Conservation (phyloP, 2,113 vertebrate species). For the Stegastes partitus region DNA sequence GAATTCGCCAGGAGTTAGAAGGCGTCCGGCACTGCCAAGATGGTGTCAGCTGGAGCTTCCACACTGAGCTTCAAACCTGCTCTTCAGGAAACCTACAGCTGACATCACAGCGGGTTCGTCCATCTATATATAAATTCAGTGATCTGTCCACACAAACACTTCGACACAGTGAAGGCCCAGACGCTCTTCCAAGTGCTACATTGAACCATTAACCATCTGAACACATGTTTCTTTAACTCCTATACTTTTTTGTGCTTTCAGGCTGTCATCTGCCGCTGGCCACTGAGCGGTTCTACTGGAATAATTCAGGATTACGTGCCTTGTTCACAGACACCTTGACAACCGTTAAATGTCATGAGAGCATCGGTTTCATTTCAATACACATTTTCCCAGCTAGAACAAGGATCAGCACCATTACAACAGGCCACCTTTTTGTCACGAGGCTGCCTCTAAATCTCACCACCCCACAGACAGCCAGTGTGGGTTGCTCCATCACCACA, state of each 20-base stretch:
- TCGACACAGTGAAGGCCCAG: neutral
- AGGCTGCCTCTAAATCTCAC: slow-evolving; percentile 36
- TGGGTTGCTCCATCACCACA: slow-evolving; percentile 38
- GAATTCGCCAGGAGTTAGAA: too few relatives aligned
- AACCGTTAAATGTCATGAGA: slow-evolving; percentile 5
- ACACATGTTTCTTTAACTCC: too few relatives aligned
- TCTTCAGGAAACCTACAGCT: too few relatives aligned
- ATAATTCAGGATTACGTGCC: neutral
- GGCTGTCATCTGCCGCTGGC: neutral
- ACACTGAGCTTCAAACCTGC: too few relatives aligned
- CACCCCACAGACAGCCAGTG: slow-evolving; percentile 36
- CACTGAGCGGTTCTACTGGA: neutral
- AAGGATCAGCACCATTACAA: slow-evolving; percentile 1
- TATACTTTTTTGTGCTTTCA: too few relatives aligned
- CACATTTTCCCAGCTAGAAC: slow-evolving; percentile 1
- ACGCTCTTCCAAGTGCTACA: neutral
- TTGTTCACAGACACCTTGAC: neutral
- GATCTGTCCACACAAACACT: too few relatives aligned
- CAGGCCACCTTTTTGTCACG: slow-evolving; percentile 19
- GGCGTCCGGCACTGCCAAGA: too few relatives aligned
- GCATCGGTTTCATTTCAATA: neutral
- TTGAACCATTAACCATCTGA: too few relatives aligned
- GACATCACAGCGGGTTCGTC: too few relatives aligned
- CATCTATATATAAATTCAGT: too few relatives aligned
- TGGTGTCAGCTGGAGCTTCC: too few relatives aligned